These are phyloP conservation scores for Cosmorhoe ocellata DNA, from an alignment of 2,888 invertebrate species.

Conservation along the genomic window DNA sequence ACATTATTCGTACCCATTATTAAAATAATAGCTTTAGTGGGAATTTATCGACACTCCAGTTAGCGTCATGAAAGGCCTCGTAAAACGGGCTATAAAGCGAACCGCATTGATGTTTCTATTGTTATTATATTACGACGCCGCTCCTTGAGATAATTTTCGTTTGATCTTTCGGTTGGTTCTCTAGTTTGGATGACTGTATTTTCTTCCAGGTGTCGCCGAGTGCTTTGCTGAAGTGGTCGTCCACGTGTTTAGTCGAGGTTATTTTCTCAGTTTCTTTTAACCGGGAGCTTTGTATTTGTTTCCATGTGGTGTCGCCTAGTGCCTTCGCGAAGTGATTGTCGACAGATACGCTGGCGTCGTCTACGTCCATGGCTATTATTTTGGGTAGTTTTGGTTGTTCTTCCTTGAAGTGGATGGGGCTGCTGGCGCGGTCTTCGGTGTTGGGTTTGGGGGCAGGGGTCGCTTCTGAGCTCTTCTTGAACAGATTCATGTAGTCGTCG, in stretches of 20 bases:
- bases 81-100: slow-evolving; percentile 65
- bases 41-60: slow-evolving; percentile 70
- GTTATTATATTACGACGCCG: slow-evolving; percentile 75
- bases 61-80: slow-evolving; percentile 65
- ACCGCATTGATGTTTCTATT: slow-evolving; percentile 50
- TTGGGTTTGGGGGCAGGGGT: slow-evolving; percentile 65
- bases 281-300: slow-evolving; percentile 85
- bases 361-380: slow-evolving; percentile 83
- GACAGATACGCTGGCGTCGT: slow-evolving; percentile 85
- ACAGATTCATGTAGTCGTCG: slow-evolving; percentile 88
- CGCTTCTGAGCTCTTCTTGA: slow-evolving; percentile 81
- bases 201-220: slow-evolving; percentile 92
- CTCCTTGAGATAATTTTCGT: slow-evolving; percentile 76
- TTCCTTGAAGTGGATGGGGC: slow-evolving; percentile 74
- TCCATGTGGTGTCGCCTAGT: slow-evolving; percentile 93
- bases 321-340: slow-evolving; percentile 97
- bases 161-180: slow-evolving; percentile 64
- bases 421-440: slow-evolving; percentile 77
- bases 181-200: slow-evolving; percentile 83
- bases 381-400: slow-evolving; percentile 65
- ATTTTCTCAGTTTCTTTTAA: slow-evolving; percentile 70
- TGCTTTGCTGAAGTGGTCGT: slow-evolving; percentile 96
- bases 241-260: slow-evolving; percentile 80
- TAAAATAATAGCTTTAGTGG: slow-evolving; percentile 62
- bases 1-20: slow-evolving; percentile 44